Conservation (phyloP, 2,113 vertebrate species). For the Crocuta crocuta region DNA sequence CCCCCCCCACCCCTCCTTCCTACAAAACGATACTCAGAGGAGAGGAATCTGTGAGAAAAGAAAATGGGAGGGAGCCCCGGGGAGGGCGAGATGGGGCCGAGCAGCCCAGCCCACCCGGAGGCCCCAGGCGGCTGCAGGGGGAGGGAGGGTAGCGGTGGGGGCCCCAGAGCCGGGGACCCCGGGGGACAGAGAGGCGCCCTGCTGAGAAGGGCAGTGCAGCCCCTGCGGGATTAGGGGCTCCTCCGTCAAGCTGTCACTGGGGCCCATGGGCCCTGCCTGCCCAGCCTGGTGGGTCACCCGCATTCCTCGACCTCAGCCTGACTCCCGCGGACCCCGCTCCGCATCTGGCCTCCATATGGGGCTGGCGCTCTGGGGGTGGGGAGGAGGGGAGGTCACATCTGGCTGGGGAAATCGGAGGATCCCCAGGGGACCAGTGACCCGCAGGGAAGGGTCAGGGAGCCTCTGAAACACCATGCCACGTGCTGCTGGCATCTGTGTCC, state of each 20-base stretch:
- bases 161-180: not conserved
- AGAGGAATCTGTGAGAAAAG: not conserved
- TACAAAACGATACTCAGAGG: not conserved
- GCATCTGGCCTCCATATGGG: conserved; percentile 81
- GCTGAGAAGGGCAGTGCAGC: not conserved
- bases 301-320: conserved; percentile 59
- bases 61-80: not conserved
- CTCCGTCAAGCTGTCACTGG: not conserved
- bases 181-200: fast-evolving
- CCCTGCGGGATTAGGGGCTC: not conserved
- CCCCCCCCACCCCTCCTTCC: not conserved
- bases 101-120: not conserved
- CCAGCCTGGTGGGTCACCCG: conserved; percentile 67
- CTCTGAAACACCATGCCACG: not conserved
- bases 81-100: not conserved
- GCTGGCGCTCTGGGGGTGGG: not conserved
- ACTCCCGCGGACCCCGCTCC: conserved; percentile 22
- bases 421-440: conserved; percentile 56
- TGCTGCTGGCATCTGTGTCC: not conserved
- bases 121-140: not conserved
- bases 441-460: conserved; percentile 48
- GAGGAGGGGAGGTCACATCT: conserved; percentile 64
- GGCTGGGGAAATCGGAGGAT: conserved; percentile 64
- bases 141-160: not conserved
- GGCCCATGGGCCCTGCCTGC: not conserved